Evolutionary conservation across 1,140 invertebrate genomes (phyloP).

Genomic region (Caenorhabditis inopinata): DNA sequence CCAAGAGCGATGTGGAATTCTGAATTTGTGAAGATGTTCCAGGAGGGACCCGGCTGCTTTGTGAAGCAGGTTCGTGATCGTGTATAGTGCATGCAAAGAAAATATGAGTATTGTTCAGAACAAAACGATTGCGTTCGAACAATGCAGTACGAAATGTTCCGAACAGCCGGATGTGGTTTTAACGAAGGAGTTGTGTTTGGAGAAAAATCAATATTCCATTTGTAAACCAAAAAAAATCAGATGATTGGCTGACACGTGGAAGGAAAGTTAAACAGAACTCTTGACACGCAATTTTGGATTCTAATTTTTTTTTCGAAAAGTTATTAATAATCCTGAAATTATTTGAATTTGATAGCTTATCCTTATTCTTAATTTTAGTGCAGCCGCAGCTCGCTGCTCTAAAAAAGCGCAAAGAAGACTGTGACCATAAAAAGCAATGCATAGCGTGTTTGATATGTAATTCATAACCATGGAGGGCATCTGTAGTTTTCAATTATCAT

Average conservation of each 20-base stretch:
- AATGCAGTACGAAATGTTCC: not conserved
- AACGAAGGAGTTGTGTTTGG: not conserved
- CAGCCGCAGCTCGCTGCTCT: no score
- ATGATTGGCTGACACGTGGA: not conserved
- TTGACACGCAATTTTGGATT: no score
- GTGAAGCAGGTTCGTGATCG: not conserved
- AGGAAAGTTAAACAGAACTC: constrained; percentile 15
- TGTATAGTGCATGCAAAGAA: no score
- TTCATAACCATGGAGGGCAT: no score
- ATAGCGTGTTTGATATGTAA: no score
- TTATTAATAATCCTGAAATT: no score
- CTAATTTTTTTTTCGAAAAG: no score
- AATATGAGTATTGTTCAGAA: not conserved
- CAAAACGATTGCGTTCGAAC: not conserved
- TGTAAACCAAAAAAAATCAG: not conserved
- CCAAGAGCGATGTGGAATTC: not conserved
- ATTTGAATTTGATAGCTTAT: no score
- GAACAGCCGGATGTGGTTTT: not conserved
- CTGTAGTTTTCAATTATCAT: no score
- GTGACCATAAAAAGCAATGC: no score
- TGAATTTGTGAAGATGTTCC: not conserved
- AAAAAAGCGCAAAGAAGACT: no score
- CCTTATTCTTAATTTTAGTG: no score
- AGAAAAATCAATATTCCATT: not conserved
- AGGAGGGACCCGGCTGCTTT: not conserved